Base-by-base conservation (phyloP, 1,140 invertebrate species). In the Atta cephalotes region DNA sequence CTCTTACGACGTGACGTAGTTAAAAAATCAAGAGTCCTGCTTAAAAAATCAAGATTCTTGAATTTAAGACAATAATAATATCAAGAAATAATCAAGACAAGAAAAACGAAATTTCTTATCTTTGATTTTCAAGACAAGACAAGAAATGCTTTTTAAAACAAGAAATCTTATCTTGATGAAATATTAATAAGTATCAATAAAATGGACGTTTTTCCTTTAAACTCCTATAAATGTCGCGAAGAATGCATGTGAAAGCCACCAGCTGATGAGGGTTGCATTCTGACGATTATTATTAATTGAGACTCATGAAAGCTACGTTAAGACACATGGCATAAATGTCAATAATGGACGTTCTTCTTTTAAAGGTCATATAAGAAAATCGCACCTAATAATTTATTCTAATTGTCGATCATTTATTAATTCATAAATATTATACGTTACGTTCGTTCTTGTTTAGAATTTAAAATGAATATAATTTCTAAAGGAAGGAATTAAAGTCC, bases 231-330 rank as follows among this genome's bases (percentile, higher is more conserved):
- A 80, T 35, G n/a, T 16, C 60, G 28, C 18, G 35, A 80, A 39
- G 21, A 56, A 74, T 74, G 56, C 56, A 39, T 39, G 39, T 2
- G 39, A 1, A 45, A 45, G 9, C 39, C 39, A 10, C 16, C n/a
- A 21, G 6, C 21, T 45, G 49, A 58, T 18, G 56, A 60, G 39
- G 56, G 39, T 62, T 62, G 25, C n/a, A 25, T 25, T 45, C 39
- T 18, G 39, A 76, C 60, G 62, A 76, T n/a, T 62, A 18, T 76
- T 21, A 84, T 84, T 76, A 84, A 62, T 60, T 14, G 51, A 71
- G 2, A 68, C 31, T 31, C 31, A 31, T 31, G 31, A 6, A 6
- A 31, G 31, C 31, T 4, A 31, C 28, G 66, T n/a, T n/a, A 10
- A 60, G 35, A 70, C 39, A 56, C 31, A 25, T 60, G 68, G 60